Conservation (phyloP, 2,888 invertebrate genomes). For the Pandemis heparana region DNA sequence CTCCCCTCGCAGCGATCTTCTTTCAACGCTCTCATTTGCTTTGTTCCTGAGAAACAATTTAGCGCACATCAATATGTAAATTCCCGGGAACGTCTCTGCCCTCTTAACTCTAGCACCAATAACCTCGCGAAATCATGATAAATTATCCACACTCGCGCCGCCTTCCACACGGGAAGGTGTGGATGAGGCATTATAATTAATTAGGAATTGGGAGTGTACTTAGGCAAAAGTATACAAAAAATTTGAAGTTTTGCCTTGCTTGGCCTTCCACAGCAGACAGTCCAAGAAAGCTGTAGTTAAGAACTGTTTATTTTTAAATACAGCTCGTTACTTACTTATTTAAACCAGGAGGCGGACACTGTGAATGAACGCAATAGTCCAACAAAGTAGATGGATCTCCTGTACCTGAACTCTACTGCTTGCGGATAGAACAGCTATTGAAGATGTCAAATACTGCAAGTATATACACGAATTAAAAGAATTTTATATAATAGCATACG, state of each 20-base stretch:
- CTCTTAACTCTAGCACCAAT: slow-evolving; percentile 74
- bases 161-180: slow-evolving; percentile 52
- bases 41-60: slow-evolving; percentile 66
- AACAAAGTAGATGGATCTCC: no score
- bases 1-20: slow-evolving; percentile 26
- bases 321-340: no score
- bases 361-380: no score
- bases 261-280: no score
- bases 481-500: no score
- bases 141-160: slow-evolving; percentile 82
- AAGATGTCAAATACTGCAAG: no score
- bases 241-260: background rate
- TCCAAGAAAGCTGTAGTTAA: no score
- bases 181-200: slow-evolving; percentile 56
- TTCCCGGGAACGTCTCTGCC: slow-evolving; percentile 64
- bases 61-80: slow-evolving; percentile 73
- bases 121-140: slow-evolving; percentile 83
- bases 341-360: no score
- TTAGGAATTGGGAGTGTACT: slow-evolving; percentile 5
- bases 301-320: no score
- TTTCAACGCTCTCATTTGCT: slow-evolving; percentile 43
- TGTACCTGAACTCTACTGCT: no score
- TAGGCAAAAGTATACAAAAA: background rate
- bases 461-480: no score
- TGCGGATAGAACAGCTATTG: no score